Base-by-base conservation (phyloP, 2,797 vertebrate species). In the Euphonia xanthogaster region DNA sequence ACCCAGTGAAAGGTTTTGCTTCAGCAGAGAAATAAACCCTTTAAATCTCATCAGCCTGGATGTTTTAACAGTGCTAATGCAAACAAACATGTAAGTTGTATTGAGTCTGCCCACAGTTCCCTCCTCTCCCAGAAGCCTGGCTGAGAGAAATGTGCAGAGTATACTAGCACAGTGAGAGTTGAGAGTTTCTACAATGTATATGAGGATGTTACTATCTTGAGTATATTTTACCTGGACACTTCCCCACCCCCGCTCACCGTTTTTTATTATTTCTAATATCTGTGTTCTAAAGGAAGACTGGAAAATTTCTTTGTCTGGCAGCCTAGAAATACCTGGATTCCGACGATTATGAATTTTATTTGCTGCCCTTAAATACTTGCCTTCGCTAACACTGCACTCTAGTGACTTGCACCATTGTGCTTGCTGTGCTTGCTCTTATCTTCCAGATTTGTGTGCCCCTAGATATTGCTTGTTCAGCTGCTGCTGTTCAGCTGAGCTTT, bases 401-500 rank as follows among this genome's bases (percentile, higher is more conserved):
- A 87, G 85, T 92, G 94, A 95, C 92, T 95, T 70, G 66, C 54
- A 75, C 77, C 75, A 79, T 79, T 94, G 82, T 89, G 71, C 75
- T 81, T 93, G 75, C 75, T 82, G 40, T 33, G 70, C 44, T 91
- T 1, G 2, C 66, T 91, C 86, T 96, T 96, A 95, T 96, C 92
- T 90, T 88, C 73, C 68, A 94, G 91, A 62, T 76, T 94, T 86
- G 60, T 78, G 84, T 92, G 79, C 12, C 14, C 42, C n/a, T 39
- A 81, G 73, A 27, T 88, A 75, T 4, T 91, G 92, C 94, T 88
- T 92, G 83, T 94, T 97, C 95, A 96, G 95, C 87, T 93, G 87
- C 17, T 93, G 50, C 66, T 79, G 83, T 95, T 97, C 76, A 68
- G 79, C 68, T 72, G 62, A 72, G 66, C 67, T 94, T 94, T 90